These are phyloP conservation scores for Notamacropus eugenii DNA, from an alignment of 2,797 vertebrate genomes.

Conservation along the genomic window DNA sequence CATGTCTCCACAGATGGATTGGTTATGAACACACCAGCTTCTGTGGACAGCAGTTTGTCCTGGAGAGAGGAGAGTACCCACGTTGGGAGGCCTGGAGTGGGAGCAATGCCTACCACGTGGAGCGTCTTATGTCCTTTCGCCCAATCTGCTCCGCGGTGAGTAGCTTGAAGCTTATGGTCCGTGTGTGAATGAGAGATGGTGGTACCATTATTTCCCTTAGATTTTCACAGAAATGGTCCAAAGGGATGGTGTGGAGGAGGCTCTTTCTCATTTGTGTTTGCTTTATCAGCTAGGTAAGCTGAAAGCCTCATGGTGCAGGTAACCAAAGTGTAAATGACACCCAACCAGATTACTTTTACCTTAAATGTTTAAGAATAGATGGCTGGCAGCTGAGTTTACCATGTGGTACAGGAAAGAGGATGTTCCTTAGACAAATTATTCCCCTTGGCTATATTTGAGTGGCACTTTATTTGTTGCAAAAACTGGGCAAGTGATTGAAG, in stretches of 20 bases:
- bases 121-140: slow-evolving; percentile 97
- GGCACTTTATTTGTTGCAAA: slow-evolving; percentile 2
- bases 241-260: not conserved
- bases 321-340: not conserved
- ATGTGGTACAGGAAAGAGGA: slow-evolving; percentile 1
- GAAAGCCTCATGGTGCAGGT: slow-evolving; percentile 33
- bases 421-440: slow-evolving; percentile 13
- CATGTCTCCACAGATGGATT: slow-evolving; percentile 90
- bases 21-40: slow-evolving; percentile 97
- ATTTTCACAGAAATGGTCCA: not conserved
- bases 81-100: slow-evolving; percentile 98
- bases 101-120: slow-evolving; percentile 97
- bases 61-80: slow-evolving; percentile 97
- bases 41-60: slow-evolving; percentile 97
- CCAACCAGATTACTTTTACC: not conserved
- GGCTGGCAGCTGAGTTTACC: slow-evolving; percentile 22
- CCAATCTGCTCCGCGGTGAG: slow-evolving; percentile 97
- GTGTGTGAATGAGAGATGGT: not conserved
- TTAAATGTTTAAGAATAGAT: slow-evolving; percentile 1
- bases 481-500: slow-evolving; percentile 7
- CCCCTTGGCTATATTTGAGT: not conserved
- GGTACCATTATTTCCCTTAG: not conserved
- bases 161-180: slow-evolving; percentile 32
- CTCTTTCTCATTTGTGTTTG: slow-evolving; percentile 41
- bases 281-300: not conserved